A percentile compares a stretch with the other conserved stretches of the same genome.
These are phyloP conservation scores for Amiota minor DNA, from an alignment of 2,888 invertebrate species.

Conservation along the genomic window DNA sequence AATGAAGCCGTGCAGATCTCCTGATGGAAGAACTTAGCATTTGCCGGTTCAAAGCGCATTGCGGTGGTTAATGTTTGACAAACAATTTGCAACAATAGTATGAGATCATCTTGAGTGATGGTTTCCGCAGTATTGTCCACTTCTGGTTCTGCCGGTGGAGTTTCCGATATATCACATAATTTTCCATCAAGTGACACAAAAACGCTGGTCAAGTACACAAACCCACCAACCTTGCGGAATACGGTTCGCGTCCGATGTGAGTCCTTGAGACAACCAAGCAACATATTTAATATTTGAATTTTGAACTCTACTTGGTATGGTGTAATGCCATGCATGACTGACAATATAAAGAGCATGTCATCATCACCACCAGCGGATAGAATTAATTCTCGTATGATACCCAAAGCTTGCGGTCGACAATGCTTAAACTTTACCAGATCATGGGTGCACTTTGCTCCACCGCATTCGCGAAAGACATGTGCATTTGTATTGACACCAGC, in stretches of 20 bases:
- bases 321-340: conserved; percentile 92
- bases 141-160: conserved; percentile 49
- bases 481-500: conserved; percentile 91
- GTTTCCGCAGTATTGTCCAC: conserved; percentile 48
- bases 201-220: conserved; percentile 97
- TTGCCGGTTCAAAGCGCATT: conserved; percentile 99
- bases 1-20: conserved; percentile 96
- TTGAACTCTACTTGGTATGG: conserved; percentile 87
- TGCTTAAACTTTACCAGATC: conserved; percentile 88
- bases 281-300: conserved; percentile 90
- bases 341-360: conserved; percentile 93
- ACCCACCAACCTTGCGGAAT: conserved; percentile 98
- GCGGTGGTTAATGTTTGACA: conserved; percentile 96
- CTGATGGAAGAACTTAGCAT: conserved; percentile 97
- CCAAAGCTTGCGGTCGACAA: conserved; percentile 87
- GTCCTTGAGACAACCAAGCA: conserved; percentile 92
- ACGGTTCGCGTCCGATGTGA: conserved; percentile 97
- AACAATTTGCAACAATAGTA: conserved; percentile 87
- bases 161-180: conserved; percentile 76
- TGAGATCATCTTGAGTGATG: conserved; percentile 77
- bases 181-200: conserved; percentile 92
- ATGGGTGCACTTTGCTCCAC: conserved; percentile 93
- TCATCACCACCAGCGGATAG: conserved; percentile 95
- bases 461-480: conserved; percentile 93
- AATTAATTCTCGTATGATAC: conserved; percentile 90